Percentiles rank a stretch among this genome's conserved stretches.
Conservation (phyloP, 2,888 invertebrate genomes). For the Epinotia bilunana region DNA sequence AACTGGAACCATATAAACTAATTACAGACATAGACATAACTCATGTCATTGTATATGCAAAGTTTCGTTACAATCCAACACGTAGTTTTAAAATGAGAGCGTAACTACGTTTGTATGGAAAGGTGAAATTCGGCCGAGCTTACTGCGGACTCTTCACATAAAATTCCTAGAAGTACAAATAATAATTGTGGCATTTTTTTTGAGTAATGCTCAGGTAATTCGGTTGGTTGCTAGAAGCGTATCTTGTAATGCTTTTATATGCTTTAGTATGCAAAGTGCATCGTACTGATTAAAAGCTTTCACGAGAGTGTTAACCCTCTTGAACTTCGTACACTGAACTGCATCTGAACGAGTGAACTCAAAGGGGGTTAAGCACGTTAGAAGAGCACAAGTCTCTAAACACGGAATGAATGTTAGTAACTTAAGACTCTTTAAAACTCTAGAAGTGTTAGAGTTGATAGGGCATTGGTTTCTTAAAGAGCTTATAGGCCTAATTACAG, state of each 20-base stretch:
- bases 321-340: slow-evolving; percentile 15
- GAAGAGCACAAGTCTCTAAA: neutral
- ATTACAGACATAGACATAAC: too few relatives aligned
- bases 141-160: too few relatives aligned
- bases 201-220: too few relatives aligned
- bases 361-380: neutral
- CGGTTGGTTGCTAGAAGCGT: neutral
- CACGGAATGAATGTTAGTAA: neutral
- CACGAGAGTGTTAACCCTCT: slow-evolving; percentile 14
- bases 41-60: too few relatives aligned
- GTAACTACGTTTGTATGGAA: too few relatives aligned
- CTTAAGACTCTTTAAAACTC: neutral
- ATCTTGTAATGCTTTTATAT: neutral
- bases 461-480: slow-evolving; percentile 3
- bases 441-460: neutral
- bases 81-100: too few relatives aligned
- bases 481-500: too few relatives aligned
- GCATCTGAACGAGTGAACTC: slow-evolving; percentile 21
- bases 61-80: too few relatives aligned
- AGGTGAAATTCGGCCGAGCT: too few relatives aligned
- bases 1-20: too few relatives aligned
- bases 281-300: neutral
- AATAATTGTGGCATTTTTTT: too few relatives aligned
- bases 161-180: too few relatives aligned
- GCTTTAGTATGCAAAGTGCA: slow-evolving; percentile 15